Evolutionary conservation across 2,113 vertebrate species (phyloP), one percentile per base, ranked within the genome.

Genomic region (Lophochroa leadbeateri): DNA sequence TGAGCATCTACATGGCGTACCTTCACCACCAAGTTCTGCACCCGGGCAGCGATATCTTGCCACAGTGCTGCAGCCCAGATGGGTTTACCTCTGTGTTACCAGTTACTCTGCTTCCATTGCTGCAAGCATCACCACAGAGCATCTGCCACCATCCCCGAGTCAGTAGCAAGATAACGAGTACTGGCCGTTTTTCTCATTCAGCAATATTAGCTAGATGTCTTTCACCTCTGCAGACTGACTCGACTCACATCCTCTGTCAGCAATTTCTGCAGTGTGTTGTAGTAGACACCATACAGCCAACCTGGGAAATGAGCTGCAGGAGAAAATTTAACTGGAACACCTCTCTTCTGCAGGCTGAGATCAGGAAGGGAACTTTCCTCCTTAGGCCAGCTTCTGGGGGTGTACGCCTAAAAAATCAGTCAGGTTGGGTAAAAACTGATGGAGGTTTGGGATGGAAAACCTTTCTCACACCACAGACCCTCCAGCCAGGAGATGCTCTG

Each of bases 401-500:
- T n/a, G 33, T n/a, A 31, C 15, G 14, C 17, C 15, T 52, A 20
- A 46, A 41, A 64, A 65, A 46, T 46, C 43, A 13, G 6, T 10
- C 37, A 20, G 10, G 5, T 27, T 23, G 17, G 13, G 17, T 47
- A 25, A 75, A 78, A 75, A 4, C 11, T 37, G n/a, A 12, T 76
- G 37, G 15, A 28, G 23, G 18, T 71, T 15, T 57, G 31, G 58
- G 43, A 4, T 64, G 49, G 67, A 12, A 52, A 52, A 31, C 16
- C 5, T 44, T 63, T 57, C 15, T 63, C 3, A 0, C 12, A 6
- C 20, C 20, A 8, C 6, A 29, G 13, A 68, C 21, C 37, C 19
- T 86, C 7, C 2, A 41, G 43, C 24, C 11, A 8, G 60, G 46
- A 39, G 86, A 46, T 37, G 41, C 41, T 88, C 27, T 17, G 5